These are phyloP conservation scores for Lucilia cuprina DNA, from an alignment of 1,140 invertebrate species.

Conservation along the genomic window DNA sequence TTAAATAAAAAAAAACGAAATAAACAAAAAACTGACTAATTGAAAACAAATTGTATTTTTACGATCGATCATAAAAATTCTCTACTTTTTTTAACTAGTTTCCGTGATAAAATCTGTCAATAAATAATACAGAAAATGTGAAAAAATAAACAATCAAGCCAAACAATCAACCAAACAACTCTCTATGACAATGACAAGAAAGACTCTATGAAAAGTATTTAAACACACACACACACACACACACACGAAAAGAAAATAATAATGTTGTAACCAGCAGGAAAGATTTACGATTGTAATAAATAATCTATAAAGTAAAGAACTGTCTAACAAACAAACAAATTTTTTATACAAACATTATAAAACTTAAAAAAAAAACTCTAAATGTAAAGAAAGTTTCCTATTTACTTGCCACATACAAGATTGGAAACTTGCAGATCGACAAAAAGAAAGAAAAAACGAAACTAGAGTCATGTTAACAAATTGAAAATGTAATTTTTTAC, in stretches of 20 bases:
- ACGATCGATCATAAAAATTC: neutral
- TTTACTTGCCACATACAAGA: neutral
- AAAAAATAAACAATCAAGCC: neutral
- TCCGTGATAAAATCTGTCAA: neutral
- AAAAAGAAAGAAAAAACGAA: neutral
- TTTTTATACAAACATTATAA: neutral
- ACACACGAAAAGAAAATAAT: neutral
- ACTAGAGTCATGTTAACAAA: neutral
- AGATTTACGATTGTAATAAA: conserved; percentile 11
- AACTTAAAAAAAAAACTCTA: neutral
- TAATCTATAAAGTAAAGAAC: neutral
- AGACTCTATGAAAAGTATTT: neutral
- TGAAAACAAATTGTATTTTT: conserved; percentile 12
- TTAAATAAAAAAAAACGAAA: neutral
- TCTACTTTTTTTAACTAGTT: neutral
- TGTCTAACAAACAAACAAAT: neutral
- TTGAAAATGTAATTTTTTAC: neutral
- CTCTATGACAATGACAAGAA: neutral
- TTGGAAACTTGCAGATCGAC: neutral
- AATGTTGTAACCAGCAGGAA: neutral
- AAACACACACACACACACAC: neutral
- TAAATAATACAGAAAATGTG: neutral
- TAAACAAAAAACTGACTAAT: neutral
- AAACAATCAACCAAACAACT: too few species aligned
- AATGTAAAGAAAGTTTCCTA: neutral